Conservation (phyloP, 2,113 vertebrate genomes). For the Cygnus atratus region DNA sequence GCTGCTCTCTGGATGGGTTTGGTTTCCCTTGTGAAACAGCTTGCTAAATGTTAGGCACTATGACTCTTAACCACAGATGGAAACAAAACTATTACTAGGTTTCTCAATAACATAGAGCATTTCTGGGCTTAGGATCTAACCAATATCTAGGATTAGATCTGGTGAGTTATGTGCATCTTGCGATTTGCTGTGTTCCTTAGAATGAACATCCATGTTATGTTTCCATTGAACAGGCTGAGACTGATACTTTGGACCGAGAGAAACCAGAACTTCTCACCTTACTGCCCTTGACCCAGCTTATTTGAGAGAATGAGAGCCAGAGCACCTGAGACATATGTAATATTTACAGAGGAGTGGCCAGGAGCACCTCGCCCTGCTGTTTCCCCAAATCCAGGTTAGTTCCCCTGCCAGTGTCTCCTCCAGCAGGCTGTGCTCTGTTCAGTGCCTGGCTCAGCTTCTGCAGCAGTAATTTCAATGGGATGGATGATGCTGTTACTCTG, state of each 20-base stretch:
- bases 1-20: neutral
- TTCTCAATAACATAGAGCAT: neutral
- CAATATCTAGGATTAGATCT: neutral
- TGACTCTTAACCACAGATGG: neutral
- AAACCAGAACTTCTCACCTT: neutral
- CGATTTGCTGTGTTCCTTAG: neutral
- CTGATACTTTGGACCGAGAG: neutral
- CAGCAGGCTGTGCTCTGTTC: neutral
- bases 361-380: neutral
- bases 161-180: neutral
- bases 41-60: neutral
- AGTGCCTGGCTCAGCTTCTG: neutral
- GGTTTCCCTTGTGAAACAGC: neutral
- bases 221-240: neutral
- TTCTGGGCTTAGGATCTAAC: neutral
- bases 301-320: neutral
- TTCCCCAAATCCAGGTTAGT: neutral
- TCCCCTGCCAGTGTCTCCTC: neutral
- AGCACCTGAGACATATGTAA: fast-evolving
- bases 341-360: neutral
- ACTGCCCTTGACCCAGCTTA: neutral
- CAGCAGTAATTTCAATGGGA: neutral
- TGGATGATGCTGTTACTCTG: neutral
- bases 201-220: neutral
- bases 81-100: neutral